Evolutionary conservation across 1,140 invertebrate genomes (phyloP).

Genomic region (Dysdera silvatica): DNA sequence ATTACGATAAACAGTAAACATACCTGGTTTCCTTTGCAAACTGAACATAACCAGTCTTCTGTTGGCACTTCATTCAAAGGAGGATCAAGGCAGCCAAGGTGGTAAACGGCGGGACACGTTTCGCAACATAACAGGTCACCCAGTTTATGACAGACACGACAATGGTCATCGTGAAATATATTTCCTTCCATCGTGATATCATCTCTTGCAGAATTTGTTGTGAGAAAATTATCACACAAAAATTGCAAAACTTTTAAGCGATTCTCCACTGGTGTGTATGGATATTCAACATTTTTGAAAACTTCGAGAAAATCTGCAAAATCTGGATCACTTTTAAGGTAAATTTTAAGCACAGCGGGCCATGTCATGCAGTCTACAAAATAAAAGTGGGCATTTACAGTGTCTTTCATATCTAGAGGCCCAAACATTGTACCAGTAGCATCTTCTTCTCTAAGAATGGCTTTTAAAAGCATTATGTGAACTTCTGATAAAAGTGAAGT

Average conservation of each 20-base stretch:
- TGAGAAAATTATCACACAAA: constrained; percentile 85
- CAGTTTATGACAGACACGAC: constrained; percentile 76
- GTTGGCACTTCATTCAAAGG: constrained; percentile 84
- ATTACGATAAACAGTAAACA: constrained; percentile 17
- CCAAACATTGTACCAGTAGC: constrained; percentile 90
- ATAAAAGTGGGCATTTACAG: constrained; percentile 84
- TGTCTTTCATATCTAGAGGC: constrained; percentile 91
- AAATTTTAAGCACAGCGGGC: constrained; percentile 80
- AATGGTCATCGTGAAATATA: constrained; percentile 51
- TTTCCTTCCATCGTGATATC: constrained; percentile 89
- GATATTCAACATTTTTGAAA: constrained; percentile 66
- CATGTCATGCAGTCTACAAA: constrained; percentile 89
- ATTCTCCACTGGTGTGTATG: constrained; percentile 70
- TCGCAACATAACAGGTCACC: constrained; percentile 94
- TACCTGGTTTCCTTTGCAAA: constrained; percentile 85
- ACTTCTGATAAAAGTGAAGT: constrained; percentile 81
- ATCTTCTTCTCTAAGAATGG: constrained; percentile 87
- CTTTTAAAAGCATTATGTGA: constrained; percentile 83
- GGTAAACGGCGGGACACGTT: constrained; percentile 92
- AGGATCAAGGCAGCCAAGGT: constrained; percentile 90
- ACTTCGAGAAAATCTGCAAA: constrained; percentile 55
- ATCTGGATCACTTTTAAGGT: constrained; percentile 55
- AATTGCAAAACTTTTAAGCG: constrained; percentile 80
- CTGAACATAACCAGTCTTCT: constrained; percentile 84
- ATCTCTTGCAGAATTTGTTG: constrained; percentile 85